phyloP scores from a whole-genome alignment of 1,140 invertebrate genomes.

The Gryllus bimaculatus region DNA sequence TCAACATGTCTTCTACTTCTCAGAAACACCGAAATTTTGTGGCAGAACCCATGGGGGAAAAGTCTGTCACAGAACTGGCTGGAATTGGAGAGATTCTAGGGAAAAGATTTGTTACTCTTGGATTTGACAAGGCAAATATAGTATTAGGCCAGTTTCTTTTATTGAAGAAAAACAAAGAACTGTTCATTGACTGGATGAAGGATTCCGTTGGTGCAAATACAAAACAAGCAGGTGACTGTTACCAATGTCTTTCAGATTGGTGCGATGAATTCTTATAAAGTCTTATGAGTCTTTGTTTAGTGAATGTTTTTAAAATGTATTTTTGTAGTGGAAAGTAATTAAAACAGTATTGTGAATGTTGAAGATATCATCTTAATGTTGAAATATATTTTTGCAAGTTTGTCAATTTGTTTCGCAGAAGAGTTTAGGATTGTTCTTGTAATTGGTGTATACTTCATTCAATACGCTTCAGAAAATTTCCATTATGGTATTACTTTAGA shows the following conservation, averaged over 20 bases:
- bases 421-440: no score
- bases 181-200: slow-evolving; percentile 97
- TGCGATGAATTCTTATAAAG: slow-evolving; percentile 71
- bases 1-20: slow-evolving; percentile 55
- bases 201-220: slow-evolving; percentile 78
- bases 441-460: no score
- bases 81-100: slow-evolving; percentile 87
- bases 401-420: no score
- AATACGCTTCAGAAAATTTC: no score
- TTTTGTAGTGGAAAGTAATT: no score
- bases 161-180: slow-evolving; percentile 89
- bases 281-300: no score
- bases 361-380: no score
- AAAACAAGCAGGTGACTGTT: slow-evolving; percentile 90
- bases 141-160: slow-evolving; percentile 96
- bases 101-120: slow-evolving; percentile 65
- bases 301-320: no score
- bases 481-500: no score
- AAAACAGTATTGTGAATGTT: no score
- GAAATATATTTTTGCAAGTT: no score
- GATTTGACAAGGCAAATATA: slow-evolving; percentile 93
- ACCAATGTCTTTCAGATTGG: slow-evolving; percentile 90
- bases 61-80: slow-evolving; percentile 83
- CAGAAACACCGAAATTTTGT: slow-evolving; percentile 92
- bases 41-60: slow-evolving; percentile 91